Evolutionary conservation across 2,113 vertebrate genomes (phyloP).

Genomic region (Pseudolaguvia tuberculata): DNA sequence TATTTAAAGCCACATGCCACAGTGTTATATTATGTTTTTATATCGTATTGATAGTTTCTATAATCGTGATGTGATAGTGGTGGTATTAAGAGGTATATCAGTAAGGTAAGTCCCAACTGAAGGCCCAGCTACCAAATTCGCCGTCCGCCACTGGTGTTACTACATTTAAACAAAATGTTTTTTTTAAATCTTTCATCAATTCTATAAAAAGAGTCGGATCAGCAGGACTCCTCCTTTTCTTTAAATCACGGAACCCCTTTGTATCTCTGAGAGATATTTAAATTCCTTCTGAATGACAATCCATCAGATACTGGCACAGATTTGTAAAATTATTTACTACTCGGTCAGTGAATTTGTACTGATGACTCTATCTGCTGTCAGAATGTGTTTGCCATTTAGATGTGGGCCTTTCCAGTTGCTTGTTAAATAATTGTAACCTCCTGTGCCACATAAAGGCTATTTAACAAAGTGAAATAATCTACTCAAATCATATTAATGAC

Average conservation of each 20-base stretch:
- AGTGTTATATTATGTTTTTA: too few species aligned
- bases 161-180: too few species aligned
- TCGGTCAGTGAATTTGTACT: slow-evolving; percentile 16
- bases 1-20: too few species aligned
- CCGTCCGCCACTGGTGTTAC: too few species aligned
- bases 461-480: not conserved
- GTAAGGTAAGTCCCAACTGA: too few species aligned
- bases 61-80: too few species aligned
- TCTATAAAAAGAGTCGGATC: slow-evolving; percentile 1
- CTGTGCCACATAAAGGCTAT: not conserved
- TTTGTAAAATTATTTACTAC: slow-evolving; percentile 23
- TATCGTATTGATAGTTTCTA: too few species aligned
- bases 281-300: slow-evolving; percentile 13
- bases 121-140: too few species aligned
- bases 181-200: too few species aligned
- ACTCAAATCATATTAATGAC: not conserved
- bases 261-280: slow-evolving; percentile 14
- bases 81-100: too few species aligned
- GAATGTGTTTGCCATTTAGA: slow-evolving; percentile 1
- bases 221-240: not conserved
- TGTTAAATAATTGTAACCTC: not conserved
- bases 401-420: not conserved
- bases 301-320: slow-evolving; percentile 16
- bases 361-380: slow-evolving; percentile 14
- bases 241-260: slow-evolving; percentile 1